A percentile compares a stretch with the other conserved stretches of the same genome.
Evolutionary conservation across 2,797 vertebrate genomes (phyloP).

Genomic region (Chaetophractus vellerosus): DNA sequence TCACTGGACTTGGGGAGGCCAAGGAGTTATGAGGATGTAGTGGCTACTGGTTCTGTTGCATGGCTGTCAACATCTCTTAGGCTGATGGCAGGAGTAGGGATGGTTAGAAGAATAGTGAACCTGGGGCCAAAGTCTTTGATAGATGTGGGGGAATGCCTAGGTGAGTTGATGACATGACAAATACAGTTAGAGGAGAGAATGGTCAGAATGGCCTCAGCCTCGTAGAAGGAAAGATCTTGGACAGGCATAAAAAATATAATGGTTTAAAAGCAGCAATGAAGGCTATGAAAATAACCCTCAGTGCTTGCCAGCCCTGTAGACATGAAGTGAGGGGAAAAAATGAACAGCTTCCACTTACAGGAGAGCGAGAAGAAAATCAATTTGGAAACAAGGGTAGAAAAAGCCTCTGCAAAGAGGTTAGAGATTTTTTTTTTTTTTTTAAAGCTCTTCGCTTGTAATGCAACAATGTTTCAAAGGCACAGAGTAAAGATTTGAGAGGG

Average conservation of each 20-base stretch:
- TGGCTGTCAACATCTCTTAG: neutral
- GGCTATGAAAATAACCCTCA: neutral
- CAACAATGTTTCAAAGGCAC: neutral
- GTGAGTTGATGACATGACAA: neutral
- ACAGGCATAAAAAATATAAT: neutral
- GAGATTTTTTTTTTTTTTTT: neutral
- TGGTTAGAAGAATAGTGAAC: neutral
- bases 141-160: neutral
- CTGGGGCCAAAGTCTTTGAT: neutral
- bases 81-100: neutral
- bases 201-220: neutral
- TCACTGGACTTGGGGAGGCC: too few relatives aligned
- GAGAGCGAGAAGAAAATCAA: conserved; percentile 5
- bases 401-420: neutral
- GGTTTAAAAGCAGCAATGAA: neutral
- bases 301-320: neutral
- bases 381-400: neutral
- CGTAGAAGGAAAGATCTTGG: neutral
- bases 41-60: neutral
- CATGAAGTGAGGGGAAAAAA: neutral
- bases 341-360: neutral
- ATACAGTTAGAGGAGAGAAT: neutral
- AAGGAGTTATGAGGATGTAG: neutral
- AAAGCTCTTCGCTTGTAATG: neutral
- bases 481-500: neutral